Evolutionary conservation across 2,888 invertebrate genomes (phyloP).

Genomic region (Cerastis leucographa): DNA sequence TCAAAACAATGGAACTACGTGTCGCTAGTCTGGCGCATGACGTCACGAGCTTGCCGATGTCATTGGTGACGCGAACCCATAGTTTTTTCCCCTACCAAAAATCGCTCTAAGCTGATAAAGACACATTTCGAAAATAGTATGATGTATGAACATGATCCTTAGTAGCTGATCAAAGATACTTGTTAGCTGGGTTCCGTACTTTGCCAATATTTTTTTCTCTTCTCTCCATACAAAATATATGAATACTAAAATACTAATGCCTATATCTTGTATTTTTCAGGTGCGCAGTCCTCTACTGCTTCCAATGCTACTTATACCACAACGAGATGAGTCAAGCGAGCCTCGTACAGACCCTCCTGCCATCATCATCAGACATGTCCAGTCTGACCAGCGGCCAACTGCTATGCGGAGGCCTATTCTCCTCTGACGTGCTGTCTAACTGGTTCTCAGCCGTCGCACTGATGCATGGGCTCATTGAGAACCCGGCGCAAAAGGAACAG

Average conservation of each 20-base stretch:
- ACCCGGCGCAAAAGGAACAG: constrained; percentile 96
- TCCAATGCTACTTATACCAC: constrained; percentile 98
- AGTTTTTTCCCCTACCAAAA: no score
- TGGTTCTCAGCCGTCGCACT: constrained; percentile 99
- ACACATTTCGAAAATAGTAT: neutral
- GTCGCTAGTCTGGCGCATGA: no score
- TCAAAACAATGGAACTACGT: no score
- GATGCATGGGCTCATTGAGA: constrained; percentile 97
- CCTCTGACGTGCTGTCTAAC: constrained; percentile 96
- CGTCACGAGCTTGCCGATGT: no score
- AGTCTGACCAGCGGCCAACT: constrained; percentile 96
- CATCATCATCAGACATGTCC: constrained; percentile 94
- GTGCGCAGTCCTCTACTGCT: constrained; percentile 99
- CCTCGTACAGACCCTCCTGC: constrained; percentile 97
- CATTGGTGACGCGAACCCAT: no score
- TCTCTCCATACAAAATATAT: neutral
- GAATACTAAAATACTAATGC: neutral
- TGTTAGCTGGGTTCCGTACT: neutral
- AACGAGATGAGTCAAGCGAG: constrained; percentile 97
- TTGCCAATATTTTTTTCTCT: no score
- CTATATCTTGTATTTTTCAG: constrained; percentile 84
- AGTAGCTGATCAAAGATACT: neutral
- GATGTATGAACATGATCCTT: neutral
- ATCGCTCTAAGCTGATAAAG: no score
- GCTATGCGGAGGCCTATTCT: constrained; percentile 97